Evolutionary conservation across 35 echinoderm and acorn worm genomes (phyloP), one percentile per base, ranked within the genome.

Genomic region (Ophioderma brevispina): DNA sequence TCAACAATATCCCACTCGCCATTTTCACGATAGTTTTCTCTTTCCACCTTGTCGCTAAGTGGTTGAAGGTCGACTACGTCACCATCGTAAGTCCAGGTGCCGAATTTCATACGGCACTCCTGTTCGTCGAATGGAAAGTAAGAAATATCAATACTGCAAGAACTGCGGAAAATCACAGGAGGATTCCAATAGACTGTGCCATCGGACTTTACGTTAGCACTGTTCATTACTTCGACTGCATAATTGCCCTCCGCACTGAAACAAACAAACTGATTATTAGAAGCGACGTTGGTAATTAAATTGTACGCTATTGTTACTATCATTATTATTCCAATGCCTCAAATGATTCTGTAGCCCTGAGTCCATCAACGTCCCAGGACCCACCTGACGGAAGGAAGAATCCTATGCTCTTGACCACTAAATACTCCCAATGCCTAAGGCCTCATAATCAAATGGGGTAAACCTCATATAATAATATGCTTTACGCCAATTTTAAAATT

Each of bases 1-100:
- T 90, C 84, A 14, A 94, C 96, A 31, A 98, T 92, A 33, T 98
- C 91, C 96, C 96, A 98, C 76, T 98, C 96, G 15, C 96, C 96
- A 39, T 94, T 98, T 19, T 70, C 80, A 49, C 96, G 87, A 78
- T 98, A 98, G 76, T 98, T 94, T 33, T 92, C 92, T 0, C 91
- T 89, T n/a, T 92, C 90, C 0, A 98, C 82, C 31, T 80, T 79
- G 33, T 85, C 0, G 0, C n/a, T 63, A 28, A 79, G 81, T 15
- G 82, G 34, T 18, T 55, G 33, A 18, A 98, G 87, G 78, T 94
- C 91, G 17, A 97, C 77, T 1, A 94, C 32, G 14, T 34, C n/a
- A 30, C 91, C 95, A 38, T 93, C 88, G 87, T 97, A 93, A 2
- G 95, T 93, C 95, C 95, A 97, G 10, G 95, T 92, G 18, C 95